Evolutionary conservation across 23 tunicate species (phyloP), one percentile per base, ranked within the genome.

Genomic region (Aplidium turbinatum): DNA sequence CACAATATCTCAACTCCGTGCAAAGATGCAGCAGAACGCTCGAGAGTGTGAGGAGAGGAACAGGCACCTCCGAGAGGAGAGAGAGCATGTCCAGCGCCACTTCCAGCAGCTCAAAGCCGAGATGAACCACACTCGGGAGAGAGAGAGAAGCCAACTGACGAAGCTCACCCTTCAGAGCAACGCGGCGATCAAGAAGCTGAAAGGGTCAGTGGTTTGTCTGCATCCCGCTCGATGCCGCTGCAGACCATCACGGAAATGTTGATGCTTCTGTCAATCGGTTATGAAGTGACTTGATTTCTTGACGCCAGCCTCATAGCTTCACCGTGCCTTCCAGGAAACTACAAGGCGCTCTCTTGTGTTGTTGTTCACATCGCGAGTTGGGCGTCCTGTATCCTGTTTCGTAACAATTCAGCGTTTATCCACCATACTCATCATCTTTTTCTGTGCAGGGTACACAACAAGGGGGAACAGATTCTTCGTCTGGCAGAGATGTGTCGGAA

Each of bases 401-500:
- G n/a, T n/a, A n/a, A n/a, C n/a, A n/a, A n/a, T n/a, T n/a, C n/a
- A n/a, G n/a, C n/a, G n/a, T n/a, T n/a, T n/a, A n/a, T n/a, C n/a
- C n/a, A n/a, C n/a, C n/a, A n/a, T n/a, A n/a, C n/a, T n/a, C n/a
- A n/a, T n/a, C n/a, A n/a, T n/a, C n/a, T n/a, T n/a, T n/a, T n/a
- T n/a, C n/a, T n/a, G n/a, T n/a, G 16, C 65, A 88, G 96, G 64
- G 78, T 77, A 4, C 57, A 56, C 2, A 72, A 68, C 23, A 84
- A 91, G 26, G 97, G 82, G 30, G 97, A 91, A 22, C 45, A 28
- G 27, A 94, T 94, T 26, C 47, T 94, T 36, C 76, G 78, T 19
- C 32, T 87, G 20, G 90, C 94, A 0, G 99, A 94, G 57, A 87
- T 94, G 95, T 94, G 99, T 65, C 78, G 99, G 9, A 94, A 94